A percentile compares a stretch with the other conserved stretches of the same genome.
These are phyloP conservation scores for Calameuta idolon DNA, from an alignment of 2,888 invertebrate species.

Conservation along the genomic window DNA sequence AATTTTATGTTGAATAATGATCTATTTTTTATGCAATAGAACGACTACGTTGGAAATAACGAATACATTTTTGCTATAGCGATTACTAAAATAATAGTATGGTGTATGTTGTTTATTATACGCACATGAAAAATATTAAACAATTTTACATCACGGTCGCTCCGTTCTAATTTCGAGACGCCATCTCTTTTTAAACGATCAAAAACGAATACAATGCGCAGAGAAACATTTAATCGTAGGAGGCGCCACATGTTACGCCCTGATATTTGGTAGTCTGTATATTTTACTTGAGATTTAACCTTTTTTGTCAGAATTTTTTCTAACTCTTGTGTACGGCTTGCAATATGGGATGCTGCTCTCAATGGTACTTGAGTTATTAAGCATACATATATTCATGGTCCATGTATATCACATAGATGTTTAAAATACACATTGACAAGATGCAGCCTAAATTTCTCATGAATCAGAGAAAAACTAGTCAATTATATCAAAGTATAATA, in stretches of 20 bases:
- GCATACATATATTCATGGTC: not conserved
- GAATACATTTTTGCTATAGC: not conserved
- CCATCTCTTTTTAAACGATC: not conserved
- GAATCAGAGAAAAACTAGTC: not conserved
- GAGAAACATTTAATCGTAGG: not conserved
- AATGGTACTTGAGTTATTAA: not conserved
- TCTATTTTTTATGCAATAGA: not conserved
- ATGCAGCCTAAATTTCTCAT: not conserved
- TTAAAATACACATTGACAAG: not conserved
- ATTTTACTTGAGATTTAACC: constrained; percentile 6
- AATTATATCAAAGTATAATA: not conserved
- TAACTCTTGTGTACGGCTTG: not conserved
- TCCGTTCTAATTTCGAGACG: not conserved
- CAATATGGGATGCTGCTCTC: not conserved
- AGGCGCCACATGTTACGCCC: constrained; percentile 4
- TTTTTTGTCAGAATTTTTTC: not conserved
- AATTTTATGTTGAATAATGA: not conserved
- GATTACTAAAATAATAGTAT: not conserved
- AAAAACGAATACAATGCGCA: too few species aligned
- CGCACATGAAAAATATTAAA: not conserved
- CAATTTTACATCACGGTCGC: not conserved
- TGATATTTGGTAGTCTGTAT: constrained; percentile 2
- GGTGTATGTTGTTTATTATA: not conserved
- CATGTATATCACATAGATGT: not conserved
- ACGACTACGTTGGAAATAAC: not conserved